Evolutionary conservation across 2,113 vertebrate species (phyloP), one percentile per base, ranked within the genome.

Genomic region (Colius striatus): DNA sequence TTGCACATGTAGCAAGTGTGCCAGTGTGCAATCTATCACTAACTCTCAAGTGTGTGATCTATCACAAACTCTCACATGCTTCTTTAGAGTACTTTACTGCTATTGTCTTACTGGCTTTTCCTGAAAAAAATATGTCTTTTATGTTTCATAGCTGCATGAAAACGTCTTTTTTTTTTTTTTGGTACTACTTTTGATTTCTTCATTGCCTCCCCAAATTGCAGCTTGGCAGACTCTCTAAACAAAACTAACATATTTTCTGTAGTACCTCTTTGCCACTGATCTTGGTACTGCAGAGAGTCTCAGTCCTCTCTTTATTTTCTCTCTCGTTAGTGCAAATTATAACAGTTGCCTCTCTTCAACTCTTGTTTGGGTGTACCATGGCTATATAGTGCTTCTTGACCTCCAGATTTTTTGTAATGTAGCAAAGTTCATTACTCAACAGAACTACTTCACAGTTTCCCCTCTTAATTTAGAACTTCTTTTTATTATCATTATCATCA

Each of bases 101-200:
- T 87, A 27, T 71, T 84, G 10, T 50, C 45, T 75, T 77, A 47
- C n/a, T 75, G 45, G 3, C 57, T 94, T 89, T 75, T 10, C 55
- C 32, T 63, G 45, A 61, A 84, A 74, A 65, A 95, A 82, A 50
- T 53, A 45, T 0, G 3, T 18, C 34, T 94, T 85, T 70, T 14
- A 15, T 94, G 43, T 80, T 88, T 91, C 71, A 80, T 47, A 74
- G 55, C 54, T 92, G 36, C 51, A 45, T 48, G 27, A 54, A 94
- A 94, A 81, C 0, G 0, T 6, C 4, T 62, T 38, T 68, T 32
- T 68, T 22, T 63, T 41, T 57, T 48, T 62, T 19, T 83, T 9
- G 1, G 11, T 63, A 26, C 27, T 67, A 7, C 12, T n/a, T 75
- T 91, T 93, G 2, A 0, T 87, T 90, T 68, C 51, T 92, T 79